These are phyloP conservation scores for Henicopernis longicauda DNA, from an alignment of 2,113 vertebrate species.

Conservation along the genomic window DNA sequence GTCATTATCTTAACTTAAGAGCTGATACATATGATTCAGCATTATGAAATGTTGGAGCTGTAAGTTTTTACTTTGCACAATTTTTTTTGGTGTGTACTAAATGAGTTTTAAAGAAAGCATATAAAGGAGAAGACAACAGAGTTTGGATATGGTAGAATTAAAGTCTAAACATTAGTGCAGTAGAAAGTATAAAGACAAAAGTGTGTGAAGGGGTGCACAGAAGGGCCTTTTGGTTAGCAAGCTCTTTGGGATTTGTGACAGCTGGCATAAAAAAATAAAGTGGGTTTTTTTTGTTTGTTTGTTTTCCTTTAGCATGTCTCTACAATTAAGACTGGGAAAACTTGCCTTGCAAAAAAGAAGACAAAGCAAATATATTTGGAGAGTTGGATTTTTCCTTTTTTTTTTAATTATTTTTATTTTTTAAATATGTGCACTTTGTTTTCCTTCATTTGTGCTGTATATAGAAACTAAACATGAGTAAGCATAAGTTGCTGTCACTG, in stretches of 20 bases:
- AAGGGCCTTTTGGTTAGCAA: not conserved
- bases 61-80: not conserved
- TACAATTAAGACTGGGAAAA: not conserved
- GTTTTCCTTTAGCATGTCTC: not conserved
- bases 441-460: not conserved
- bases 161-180: not conserved
- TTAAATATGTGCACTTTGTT: not conserved
- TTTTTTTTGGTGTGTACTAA: not conserved
- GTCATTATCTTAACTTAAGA: not conserved
- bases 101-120: not conserved
- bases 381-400: not conserved
- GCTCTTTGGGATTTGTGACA: not conserved
- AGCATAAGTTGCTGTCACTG: not conserved
- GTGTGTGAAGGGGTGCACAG: not conserved
- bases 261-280: not conserved
- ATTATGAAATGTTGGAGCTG: not conserved
- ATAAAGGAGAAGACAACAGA: not conserved
- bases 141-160: not conserved
- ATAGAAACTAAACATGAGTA: not conserved
- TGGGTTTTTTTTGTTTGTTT: not conserved
- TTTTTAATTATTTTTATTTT: not conserved
- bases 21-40: not conserved
- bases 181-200: not conserved
- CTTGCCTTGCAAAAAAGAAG: not conserved
- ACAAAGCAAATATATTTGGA: not conserved